A percentile compares a stretch with the other conserved stretches of the same genome.
Evolutionary conservation across 1,140 invertebrate species (phyloP).

Genomic region (Bombus impatiens): DNA sequence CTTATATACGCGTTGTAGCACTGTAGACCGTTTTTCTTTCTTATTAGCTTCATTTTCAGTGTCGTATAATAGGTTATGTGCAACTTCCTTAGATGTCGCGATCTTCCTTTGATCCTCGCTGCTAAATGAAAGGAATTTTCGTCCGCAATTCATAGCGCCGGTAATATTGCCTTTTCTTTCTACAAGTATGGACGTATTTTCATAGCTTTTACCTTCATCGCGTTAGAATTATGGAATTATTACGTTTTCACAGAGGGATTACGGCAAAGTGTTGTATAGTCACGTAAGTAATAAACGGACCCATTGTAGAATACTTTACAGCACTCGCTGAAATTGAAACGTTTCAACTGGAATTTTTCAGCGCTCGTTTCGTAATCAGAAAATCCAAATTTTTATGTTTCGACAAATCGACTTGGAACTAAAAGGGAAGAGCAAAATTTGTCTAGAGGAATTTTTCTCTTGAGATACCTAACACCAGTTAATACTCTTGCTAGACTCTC

Average conservation of each 20-base stretch:
- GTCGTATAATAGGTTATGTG: constrained; percentile 8
- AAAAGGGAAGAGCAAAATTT: background rate
- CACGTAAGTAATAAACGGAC: background rate
- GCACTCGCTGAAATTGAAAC: background rate
- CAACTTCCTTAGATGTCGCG: background rate
- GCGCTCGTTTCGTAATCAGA: background rate
- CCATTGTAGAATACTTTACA: too few relatives aligned
- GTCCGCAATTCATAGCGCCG: background rate
- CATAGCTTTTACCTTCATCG: background rate
- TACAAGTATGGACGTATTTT: background rate
- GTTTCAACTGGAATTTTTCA: background rate
- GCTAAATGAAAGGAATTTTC: constrained; percentile 12
- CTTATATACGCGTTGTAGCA: background rate
- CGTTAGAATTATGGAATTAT: background rate
- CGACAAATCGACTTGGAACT: too few relatives aligned
- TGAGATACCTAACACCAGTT: background rate
- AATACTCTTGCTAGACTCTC: background rate
- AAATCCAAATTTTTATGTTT: background rate
- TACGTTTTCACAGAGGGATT: background rate
- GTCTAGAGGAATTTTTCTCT: background rate
- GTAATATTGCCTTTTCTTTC: background rate
- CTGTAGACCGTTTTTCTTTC: constrained; percentile 3
- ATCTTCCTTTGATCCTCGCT: constrained; percentile 1
- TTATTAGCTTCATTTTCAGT: constrained; percentile 15
- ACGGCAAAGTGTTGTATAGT: background rate